These are phyloP conservation scores for Peromyscus nudipes DNA, from an alignment of 2,797 vertebrate species.

Conservation along the genomic window DNA sequence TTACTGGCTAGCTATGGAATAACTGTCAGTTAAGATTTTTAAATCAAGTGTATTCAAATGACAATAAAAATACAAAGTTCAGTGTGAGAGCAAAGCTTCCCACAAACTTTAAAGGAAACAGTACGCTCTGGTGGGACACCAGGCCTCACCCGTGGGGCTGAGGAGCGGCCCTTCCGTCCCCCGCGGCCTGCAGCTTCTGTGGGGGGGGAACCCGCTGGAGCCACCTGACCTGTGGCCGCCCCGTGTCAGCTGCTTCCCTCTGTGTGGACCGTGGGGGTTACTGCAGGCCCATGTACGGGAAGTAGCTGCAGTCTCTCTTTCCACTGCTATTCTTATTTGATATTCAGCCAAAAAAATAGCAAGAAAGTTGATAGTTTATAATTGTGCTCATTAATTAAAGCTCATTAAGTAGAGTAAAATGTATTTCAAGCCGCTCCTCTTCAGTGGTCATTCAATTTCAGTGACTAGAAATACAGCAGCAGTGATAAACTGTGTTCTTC, in stretches of 20 bases:
- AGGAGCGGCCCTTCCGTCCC: no score
- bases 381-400: neutral
- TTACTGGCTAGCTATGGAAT: neutral
- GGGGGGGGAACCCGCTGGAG: neutral
- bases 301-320: neutral
- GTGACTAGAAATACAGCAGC: neutral
- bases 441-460: slow-evolving; percentile 28
- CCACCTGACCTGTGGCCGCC: neutral
- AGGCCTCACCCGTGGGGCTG: neutral
- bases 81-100: neutral
- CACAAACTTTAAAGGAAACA: neutral
- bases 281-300: neutral
- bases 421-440: neutral
- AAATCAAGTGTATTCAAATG: neutral
- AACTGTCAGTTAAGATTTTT: neutral
- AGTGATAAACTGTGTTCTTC: neutral
- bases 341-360: neutral
- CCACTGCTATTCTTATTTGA: neutral
- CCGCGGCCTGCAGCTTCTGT: neutral
- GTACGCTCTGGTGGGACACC: neutral
- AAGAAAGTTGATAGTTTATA: neutral
- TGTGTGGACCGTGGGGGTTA: neutral
- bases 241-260: neutral
- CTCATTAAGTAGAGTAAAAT: neutral
- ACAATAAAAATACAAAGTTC: neutral